phyloP scores from a whole-genome alignment of 2,113 vertebrate genomes.

The Aptenodytes patagonicus region DNA sequence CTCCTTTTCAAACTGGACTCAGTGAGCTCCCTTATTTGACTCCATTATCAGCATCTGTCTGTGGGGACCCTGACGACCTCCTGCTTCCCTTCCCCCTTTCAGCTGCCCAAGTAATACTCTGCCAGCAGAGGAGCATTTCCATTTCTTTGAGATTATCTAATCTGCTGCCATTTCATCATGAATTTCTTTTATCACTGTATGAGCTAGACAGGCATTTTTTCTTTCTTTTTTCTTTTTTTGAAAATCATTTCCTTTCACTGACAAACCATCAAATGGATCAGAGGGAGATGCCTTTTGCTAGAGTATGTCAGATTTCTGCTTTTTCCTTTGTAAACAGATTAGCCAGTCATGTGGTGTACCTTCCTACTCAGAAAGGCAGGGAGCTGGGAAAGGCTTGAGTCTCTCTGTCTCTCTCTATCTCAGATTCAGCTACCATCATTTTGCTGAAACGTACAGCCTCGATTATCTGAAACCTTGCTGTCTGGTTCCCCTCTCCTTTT shows the following conservation, averaged over 20 bases:
- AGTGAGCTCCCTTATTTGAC: neutral
- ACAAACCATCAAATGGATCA: conserved; percentile 54
- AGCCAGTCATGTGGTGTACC: conserved; percentile 42
- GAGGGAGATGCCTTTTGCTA: conserved; percentile 54
- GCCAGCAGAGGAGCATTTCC: conserved; percentile 67
- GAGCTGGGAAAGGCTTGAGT: conserved; percentile 44
- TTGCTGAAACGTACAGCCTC: neutral
- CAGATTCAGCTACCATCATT: conserved; percentile 21
- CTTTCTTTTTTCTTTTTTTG: conserved; percentile 3
- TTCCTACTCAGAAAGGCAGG: conserved; percentile 50
- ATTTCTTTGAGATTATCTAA: conserved; percentile 72
- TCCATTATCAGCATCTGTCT: neutral
- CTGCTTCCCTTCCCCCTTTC: conserved; percentile 13
- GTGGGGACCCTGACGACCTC: conserved; percentile 23
- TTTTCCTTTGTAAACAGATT: conserved; percentile 62
- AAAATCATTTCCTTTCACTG: conserved; percentile 66
- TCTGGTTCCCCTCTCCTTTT: neutral
- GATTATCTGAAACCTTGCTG: neutral
- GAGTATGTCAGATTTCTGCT: conserved; percentile 61
- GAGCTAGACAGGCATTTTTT: conserved; percentile 41
- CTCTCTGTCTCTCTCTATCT: conserved; percentile 33
- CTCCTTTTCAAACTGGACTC: conserved; percentile 4
- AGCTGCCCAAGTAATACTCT: conserved; percentile 48
- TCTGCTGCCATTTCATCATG: conserved; percentile 69
- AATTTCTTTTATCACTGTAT: conserved; percentile 59